Evolutionary conservation across 2,797 vertebrate genomes (phyloP), one percentile per base, ranked within the genome.

Genomic region (Erethizon dorsatum): DNA sequence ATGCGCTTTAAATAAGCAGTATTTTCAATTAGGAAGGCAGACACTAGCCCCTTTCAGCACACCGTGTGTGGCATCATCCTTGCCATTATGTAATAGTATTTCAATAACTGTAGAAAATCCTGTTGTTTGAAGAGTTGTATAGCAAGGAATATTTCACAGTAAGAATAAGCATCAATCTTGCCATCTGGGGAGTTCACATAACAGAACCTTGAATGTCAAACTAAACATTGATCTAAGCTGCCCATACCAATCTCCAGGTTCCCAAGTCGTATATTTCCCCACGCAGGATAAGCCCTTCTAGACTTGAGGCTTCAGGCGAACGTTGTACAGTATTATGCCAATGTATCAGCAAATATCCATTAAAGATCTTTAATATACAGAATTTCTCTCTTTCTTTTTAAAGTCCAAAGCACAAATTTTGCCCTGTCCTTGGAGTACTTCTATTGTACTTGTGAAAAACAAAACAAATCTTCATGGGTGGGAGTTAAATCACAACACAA

Each of bases 141-240:
- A 90, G 52, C 17, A 83, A 69, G 9, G 82, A 71, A 80, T 31
- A 90, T 50, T 61, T 92, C 41, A 71, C 28, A 78, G 12, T 69
- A 31, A 94, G 4, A 90, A 47, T 31, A 91, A 83, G 47, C 52
- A 90, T 47, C 52, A 65, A 26, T 79, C 26, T 65, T 75, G 37
- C 33, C 54, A 11, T 94, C 77, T 75, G 69, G 86, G 82, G 41
- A 87, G 24, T 89, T 85, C 73, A 83, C 63, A 83, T 61, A 52
- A 47, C 75, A 33, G 52, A 96, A 89, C 33, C 73, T 91, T 84
- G 59, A 92, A 94, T 67, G 26, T 22, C 26, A 91, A 79, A 91
- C 8, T 85, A 95, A 95, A 94, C 85, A 96, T 54, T 71, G 56
- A 96, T 90, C 75, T 87, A 45, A 90, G 85, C n/a, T 71, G 18